Base-by-base conservation (phyloP, 37 sponge, comb jelly and placozoan genomes). In the Ephydatia muelleri region DNA sequence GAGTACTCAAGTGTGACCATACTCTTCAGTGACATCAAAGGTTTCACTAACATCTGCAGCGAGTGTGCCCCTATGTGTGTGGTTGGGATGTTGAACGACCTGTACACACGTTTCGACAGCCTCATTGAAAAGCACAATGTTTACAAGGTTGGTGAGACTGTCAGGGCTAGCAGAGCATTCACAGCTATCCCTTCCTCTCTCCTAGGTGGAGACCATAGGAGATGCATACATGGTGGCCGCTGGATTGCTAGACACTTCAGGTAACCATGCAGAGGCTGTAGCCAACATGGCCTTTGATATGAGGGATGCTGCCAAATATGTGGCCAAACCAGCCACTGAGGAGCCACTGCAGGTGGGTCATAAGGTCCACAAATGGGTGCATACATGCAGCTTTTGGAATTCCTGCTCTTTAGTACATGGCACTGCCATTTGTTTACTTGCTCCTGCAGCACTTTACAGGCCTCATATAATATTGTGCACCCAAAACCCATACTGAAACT, bases 221-320 rank as follows among this genome's bases (percentile, higher is more conserved):
- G 79, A 78, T 32, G 40, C 79, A 27, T 78, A 78, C 64, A 78
- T 78, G 79, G 48, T 78, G 66, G 79, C 64, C 12, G 79, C 79
- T 11, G 79, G 79, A 12, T 49, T 78, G 22, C 66, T 64, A 26
- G 79, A 49, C 30, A 78, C 79, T 11, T 49, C 79, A 26, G 48
- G 4, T 12, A 33, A 78, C 32, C 79, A 78, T 78, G 79, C 79
- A 33, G 57, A 78, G 29, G 49, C 79, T 78, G 79, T 78, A 6
- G 48, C 79, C 32, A 78, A 78, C 49, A 78, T 78, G 79, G 79
- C 79, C 5, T 78, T 78, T 49, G 64, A 57, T 13, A 78, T 78
- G 79, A 78, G 79, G 48, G 64, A 49, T 28, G 79, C 28, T 27
- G 64, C 57, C 57, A 57, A 57, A 21, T 57, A 57, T 57, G 57